Evolutionary conservation across 1,140 invertebrate species (phyloP), one percentile per base, ranked within the genome.

Genomic region (Drosophila ercepeae): DNA sequence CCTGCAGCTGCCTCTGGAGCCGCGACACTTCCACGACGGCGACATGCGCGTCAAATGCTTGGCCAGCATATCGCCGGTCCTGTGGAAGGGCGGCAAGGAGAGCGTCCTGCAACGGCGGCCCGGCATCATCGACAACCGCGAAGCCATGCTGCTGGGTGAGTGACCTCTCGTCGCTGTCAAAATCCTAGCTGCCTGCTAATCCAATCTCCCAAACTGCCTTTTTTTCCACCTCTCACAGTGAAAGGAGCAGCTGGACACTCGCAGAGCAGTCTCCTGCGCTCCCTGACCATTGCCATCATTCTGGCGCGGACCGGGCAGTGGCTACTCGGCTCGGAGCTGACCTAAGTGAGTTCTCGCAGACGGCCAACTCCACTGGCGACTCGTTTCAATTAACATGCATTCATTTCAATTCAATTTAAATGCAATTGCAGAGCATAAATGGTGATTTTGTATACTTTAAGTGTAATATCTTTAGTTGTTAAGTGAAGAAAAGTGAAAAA

Each of bases 1-100:
- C 25, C 91, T 94, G 18, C 90, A 91, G 27, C 92, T 94, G 78
- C 90, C 84, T 14, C 91, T 94, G 32, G 90, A 91, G 73, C 75
- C 91, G 36, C 79, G 91, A 1, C 92, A 94, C 79, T 93, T 94
- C 76, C 78, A 91, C 25, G 92, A 92, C 5, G 93, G 93, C 45
- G 92, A 91, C 8, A 93, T 94, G 93, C 92, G 92, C 60, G 93
- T 94, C 23, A 92, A 93, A 74, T 94, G 94, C 78, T 90, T 94
- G 32, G 93, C 94, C 5, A 93, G 92, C 51, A 90, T 94, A 68
- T 93, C 93, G 3, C 93, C 93, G 3, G 91, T 93, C 2, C 81
- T 94, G 13, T 94, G 93, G 93, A 91, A 92, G 64, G 92, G 92
- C n/a, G 93, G 93, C 75, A 91, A 91, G 58, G 92, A 93, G 67